Base-by-base conservation (phyloP, 2,888 invertebrate species). In the Dromius quadrimaculatus region DNA sequence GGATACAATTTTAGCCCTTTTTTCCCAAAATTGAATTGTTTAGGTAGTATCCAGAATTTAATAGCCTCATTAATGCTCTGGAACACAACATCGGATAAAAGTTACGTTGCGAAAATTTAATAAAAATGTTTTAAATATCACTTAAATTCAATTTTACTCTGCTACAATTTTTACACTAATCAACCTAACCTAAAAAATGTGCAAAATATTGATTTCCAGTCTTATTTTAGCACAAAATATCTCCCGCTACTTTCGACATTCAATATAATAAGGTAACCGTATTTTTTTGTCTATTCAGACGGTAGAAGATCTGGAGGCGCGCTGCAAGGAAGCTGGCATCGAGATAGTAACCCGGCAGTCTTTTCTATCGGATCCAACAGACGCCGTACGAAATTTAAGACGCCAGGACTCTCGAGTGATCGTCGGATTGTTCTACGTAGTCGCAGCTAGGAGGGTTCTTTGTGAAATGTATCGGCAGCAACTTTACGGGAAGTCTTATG, bases 341-440 rank as follows among this genome's bases (percentile, higher is more conserved):
- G 97, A 98, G 84, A 97, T 98, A 77, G 94, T 97, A 73, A 96
- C 97, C 36, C 87, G 98, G 72, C 98, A 98, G 84, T 97, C 96
- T 77, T 99, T 99, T 82, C 88, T 98, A 71, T 96, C 96, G 63
- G 98, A 99, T 84, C 98, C 98, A 1, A 91, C 92, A 4, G 98
- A 98, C 82, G 98, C 98, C 11, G 97, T 98, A 50, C 88, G 95
- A 74, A 98, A 98, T 83, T 86, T 99, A 43, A 87, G 95, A 73
- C 88, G 97, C 57, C 98, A 98, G 82, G 98, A 99, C 83, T 98
- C 98, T 2, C 87, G 99, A 74, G 97, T 99, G 75, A 97, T 99
- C 75, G 96, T 99, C 20, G 99, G 98, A 0, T 87, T 99, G 64
- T 99, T 98, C 85, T 99, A 99, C 84, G 98, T 98, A 71, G 97